Base-by-base conservation (phyloP, 2,113 vertebrate genomes). In the Phaethon lepturus region DNA sequence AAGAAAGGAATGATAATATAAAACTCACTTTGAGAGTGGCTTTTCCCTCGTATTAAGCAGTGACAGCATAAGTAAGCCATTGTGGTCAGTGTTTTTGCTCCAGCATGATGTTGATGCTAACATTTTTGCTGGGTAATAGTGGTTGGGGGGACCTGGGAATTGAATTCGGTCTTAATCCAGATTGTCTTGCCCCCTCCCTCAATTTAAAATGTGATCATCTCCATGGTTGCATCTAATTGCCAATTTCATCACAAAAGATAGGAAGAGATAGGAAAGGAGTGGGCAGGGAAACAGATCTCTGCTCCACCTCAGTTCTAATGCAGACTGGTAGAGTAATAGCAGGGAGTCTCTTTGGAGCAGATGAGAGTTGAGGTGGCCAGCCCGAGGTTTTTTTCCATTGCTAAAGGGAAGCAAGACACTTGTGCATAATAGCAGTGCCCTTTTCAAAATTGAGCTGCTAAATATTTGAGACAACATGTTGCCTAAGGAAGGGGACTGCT, bases 101-200 rank as follows among this genome's bases (percentile, higher is more conserved):
- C 14, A 14, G 33, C 26, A 4, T 55, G 35, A 49, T 35, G 25
- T 33, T 81, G 64, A 17, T 44, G 10, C 49, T 77, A 59, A 87
- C 44, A 13, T 72, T 80, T 84, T 60, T 95, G 49, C 35, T 1
- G 1, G 64, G 69, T 93, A 85, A 38, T 63, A 81, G 76, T 4
- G 11, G 35, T 29, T 69, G n/a, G 42, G 47, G 44, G 29, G 6
- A 74, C 72, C 49, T 81, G 69, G 31, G 31, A 89, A 50, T 50
- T 76, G 18, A 93, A 60, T 94, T 94, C 73, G 7, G 23, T 58
- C 35, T 95, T 84, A 42, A 94, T 87, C 29, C 62, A 58, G 64
- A n/a, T 64, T 62, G 45, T 64, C 24, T 64, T 89, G 44, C 38
- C 47, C 23, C 24, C 7, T 91, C 11, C 11, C 16, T 18, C 53